A percentile compares a stretch with the other conserved stretches of the same genome.
Evolutionary conservation across 2,797 vertebrate species (phyloP).

Genomic region (Poeciliopsis paucimaculata): DNA sequence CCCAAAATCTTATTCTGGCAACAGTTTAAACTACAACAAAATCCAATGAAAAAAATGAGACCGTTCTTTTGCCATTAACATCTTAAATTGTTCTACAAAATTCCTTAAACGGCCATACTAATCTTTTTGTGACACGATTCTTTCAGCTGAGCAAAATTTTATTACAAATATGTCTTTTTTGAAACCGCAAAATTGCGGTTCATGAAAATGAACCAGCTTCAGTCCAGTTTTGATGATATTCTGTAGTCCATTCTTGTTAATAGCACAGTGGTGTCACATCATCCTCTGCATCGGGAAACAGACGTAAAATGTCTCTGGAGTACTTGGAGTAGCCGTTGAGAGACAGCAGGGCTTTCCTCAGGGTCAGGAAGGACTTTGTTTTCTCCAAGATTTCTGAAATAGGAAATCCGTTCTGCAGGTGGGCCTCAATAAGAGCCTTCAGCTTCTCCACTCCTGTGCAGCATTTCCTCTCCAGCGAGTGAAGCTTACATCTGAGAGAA

Average conservation of each 20-base stretch:
- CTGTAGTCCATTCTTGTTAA: constrained; percentile 37
- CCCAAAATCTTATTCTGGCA: constrained; percentile 11
- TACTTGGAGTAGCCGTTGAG: constrained; percentile 78
- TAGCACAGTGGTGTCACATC: constrained; percentile 74
- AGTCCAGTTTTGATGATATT: not conserved
- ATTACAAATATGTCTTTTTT: not conserved
- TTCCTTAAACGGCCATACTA: not conserved
- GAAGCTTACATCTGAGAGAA: constrained; percentile 75
- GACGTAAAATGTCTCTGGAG: constrained; percentile 74
- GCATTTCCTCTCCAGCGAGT: constrained; percentile 79
- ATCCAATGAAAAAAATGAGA: not conserved
- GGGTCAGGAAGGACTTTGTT: constrained; percentile 70
- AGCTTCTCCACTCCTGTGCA: constrained; percentile 75
- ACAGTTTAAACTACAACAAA: not conserved
- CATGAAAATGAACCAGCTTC: not conserved
- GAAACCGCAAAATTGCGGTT: constrained; percentile 5
- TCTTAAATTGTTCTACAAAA: not conserved
- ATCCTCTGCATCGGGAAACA: constrained; percentile 73
- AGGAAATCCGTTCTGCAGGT: constrained; percentile 73
- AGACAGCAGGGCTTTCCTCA: constrained; percentile 73
- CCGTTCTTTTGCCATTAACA: not conserved
- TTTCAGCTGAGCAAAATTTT: constrained; percentile 2
- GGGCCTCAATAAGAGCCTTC: constrained; percentile 73
- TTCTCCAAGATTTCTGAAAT: constrained; percentile 76
- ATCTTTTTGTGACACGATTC: constrained; percentile 20